Evolutionary conservation across 2,113 vertebrate species (phyloP).

Genomic region (Tupaia chinensis): DNA sequence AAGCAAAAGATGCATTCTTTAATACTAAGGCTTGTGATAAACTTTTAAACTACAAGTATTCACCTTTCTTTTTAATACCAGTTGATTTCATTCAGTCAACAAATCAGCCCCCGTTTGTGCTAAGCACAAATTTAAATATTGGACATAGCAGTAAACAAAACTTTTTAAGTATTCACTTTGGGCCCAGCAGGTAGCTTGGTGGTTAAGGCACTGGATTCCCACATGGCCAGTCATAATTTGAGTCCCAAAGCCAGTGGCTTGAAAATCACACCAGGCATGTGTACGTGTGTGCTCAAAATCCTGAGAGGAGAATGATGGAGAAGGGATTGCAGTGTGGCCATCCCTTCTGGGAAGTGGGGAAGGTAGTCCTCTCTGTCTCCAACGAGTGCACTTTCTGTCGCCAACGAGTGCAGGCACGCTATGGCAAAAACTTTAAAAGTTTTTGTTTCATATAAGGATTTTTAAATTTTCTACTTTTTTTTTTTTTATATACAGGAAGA

Average conservation of each 20-base stretch:
- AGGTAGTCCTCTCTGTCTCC: no score
- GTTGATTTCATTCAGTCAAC: neutral
- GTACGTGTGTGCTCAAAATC: no score
- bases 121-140: neutral
- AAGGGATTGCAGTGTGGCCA: no score
- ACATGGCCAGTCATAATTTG: no score
- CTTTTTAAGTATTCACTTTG: neutral
- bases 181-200: no score
- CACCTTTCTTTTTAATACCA: neutral
- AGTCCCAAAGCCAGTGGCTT: no score
- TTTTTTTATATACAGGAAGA: constrained; percentile 89
- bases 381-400: no score
- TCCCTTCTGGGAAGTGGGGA: no score
- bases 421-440: neutral
- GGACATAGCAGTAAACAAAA: neutral
- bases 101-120: neutral
- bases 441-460: neutral
- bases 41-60: neutral
- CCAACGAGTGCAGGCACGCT: no score
- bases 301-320: no score
- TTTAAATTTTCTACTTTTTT: neutral
- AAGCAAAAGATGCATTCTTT: neutral
- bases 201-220: no score
- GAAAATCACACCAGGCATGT: no score
- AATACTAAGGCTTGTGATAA: neutral